phyloP scores from a whole-genome alignment of 2,888 invertebrate genomes.

The Lasioglossum lativentre region DNA sequence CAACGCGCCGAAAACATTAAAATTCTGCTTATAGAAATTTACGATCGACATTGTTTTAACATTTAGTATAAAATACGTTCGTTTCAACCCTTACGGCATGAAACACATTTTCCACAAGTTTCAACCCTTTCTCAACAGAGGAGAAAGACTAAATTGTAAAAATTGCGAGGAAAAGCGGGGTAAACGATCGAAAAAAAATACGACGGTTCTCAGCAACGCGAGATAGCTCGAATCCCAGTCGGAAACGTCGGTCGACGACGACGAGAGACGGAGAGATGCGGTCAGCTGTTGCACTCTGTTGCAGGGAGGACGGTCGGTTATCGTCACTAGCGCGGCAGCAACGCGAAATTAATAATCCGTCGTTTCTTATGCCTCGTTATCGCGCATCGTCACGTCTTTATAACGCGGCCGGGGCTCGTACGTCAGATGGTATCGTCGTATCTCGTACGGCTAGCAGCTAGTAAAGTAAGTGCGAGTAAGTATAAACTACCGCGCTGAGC shows the following conservation, averaged over 20 bases:
- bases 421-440: conserved; percentile 81
- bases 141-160: background rate
- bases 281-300: background rate
- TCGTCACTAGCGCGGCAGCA: conserved; percentile 51
- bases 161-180: too few species aligned
- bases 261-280: background rate
- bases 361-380: conserved; percentile 75
- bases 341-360: conserved; percentile 76
- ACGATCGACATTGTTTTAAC: too few species aligned
- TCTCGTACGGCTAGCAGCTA: conserved; percentile 78
- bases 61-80: too few species aligned
- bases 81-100: too few species aligned
- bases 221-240: background rate
- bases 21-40: too few species aligned
- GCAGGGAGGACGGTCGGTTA: conserved; percentile 23
- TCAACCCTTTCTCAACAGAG: background rate
- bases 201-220: background rate
- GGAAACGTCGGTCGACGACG: background rate
- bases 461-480: conserved; percentile 77
- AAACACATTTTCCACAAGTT: too few species aligned
- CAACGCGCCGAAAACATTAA: too few species aligned
- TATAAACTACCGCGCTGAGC: conserved; percentile 77
- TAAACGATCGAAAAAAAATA: background rate
- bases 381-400: conserved; percentile 80
- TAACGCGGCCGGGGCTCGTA: conserved; percentile 75